Evolutionary conservation across 2,888 invertebrate genomes (phyloP).

Genomic region (Autographa gamma): DNA sequence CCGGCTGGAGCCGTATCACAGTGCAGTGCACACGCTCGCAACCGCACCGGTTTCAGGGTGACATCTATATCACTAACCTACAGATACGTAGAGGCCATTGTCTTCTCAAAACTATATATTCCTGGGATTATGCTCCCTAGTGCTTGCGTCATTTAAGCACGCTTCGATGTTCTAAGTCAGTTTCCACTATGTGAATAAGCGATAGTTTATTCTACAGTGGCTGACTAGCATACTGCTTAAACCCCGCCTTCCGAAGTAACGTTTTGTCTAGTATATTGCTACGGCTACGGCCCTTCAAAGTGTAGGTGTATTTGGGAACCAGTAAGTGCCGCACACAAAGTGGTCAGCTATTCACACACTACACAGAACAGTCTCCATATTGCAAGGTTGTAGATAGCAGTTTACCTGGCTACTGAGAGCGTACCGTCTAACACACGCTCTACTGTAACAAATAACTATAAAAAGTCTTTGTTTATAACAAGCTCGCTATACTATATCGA

Average conservation of each 20-base stretch:
- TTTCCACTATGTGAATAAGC: neutral
- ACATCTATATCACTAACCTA: conserved; percentile 14
- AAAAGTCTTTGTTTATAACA: conserved; percentile 6
- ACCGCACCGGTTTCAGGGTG: conserved; percentile 3
- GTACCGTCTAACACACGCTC: neutral
- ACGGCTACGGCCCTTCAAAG: neutral
- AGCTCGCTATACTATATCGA: conserved; percentile 20
- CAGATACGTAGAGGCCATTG: neutral
- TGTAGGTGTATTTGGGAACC: neutral
- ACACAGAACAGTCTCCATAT: neutral
- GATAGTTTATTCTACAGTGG: neutral
- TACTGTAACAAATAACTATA: neutral
- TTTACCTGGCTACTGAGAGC: conserved; percentile 1
- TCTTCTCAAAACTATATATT: conserved; percentile 1
- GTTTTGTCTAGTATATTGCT: neutral
- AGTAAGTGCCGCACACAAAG: neutral
- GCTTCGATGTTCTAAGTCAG: neutral
- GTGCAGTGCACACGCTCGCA: conserved; percentile 24
- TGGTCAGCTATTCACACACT: neutral
- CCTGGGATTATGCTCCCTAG: neutral
- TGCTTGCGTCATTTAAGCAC: neutral
- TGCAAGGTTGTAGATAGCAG: neutral
- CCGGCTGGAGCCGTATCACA: conserved; percentile 36
- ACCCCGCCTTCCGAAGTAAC: neutral
- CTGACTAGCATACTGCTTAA: neutral